phyloP scores from a whole-genome alignment of 2,797 vertebrate genomes.

The Coluber constrictor region DNA sequence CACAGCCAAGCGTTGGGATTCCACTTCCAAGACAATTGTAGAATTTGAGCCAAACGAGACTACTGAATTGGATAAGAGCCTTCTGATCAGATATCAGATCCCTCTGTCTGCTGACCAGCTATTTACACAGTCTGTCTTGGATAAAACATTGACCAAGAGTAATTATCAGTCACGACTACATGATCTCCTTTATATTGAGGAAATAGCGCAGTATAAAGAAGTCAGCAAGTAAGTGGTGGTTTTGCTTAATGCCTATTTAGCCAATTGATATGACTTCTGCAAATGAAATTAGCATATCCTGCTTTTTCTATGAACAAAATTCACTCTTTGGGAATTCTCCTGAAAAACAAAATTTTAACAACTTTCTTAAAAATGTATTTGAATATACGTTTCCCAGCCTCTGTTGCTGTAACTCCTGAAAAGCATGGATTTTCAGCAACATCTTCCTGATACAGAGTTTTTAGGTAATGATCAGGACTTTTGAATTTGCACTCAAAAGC shows the following conservation, averaged over 20 bases:
- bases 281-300: not conserved
- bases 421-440: not conserved
- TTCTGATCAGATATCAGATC: constrained; percentile 96
- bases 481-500: not conserved
- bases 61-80: constrained; percentile 94
- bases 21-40: constrained; percentile 94
- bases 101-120: constrained; percentile 97
- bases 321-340: not conserved
- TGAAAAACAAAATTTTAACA: not conserved
- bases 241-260: constrained; percentile 7
- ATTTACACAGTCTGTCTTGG: constrained; percentile 98
- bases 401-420: not conserved
- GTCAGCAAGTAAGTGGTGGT: constrained; percentile 95
- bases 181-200: constrained; percentile 97
- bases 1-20: constrained; percentile 96
- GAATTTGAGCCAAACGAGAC: constrained; percentile 93
- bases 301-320: not conserved
- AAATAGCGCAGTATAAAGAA: constrained; percentile 99
- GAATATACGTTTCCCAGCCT: not conserved
- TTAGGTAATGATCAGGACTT: not conserved
- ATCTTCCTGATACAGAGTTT: not conserved
- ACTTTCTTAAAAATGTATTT: not conserved
- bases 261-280: not conserved
- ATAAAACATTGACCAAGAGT: constrained; percentile 92
- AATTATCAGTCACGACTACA: constrained; percentile 97